Evolutionary conservation across 2,113 vertebrate species (phyloP), one percentile per base, ranked within the genome.

Genomic region (Neogobius melanostomus): DNA sequence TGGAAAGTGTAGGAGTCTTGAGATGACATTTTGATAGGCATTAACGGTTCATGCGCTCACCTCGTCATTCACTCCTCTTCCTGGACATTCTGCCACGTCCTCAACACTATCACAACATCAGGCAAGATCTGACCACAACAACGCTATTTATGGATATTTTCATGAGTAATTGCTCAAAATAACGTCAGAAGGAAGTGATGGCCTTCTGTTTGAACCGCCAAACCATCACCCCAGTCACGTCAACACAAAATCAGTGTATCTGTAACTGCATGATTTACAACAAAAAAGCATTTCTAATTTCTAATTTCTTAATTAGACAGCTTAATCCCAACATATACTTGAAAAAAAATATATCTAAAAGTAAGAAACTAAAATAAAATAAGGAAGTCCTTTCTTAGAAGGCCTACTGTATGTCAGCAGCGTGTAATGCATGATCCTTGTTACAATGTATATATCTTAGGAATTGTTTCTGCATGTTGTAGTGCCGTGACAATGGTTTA

Each of bases 151-250:
- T 15, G 66, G 68, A 8, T 21, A 52, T 69, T 64, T 80, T 52
- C 65, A 48, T 73, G 64, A 85, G 59, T 1, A 1, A 11, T 6
- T 12, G 54, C 82, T 80, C 81, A 82, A 80, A 81, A 88, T 89
- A 83, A 51, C 6, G 17, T 7, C 4, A 36, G 51, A 77, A 69
- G 85, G 85, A 88, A 87, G 86, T 85, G 77, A 69, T 52, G 57
- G 65, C 3, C 53, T 76, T 76, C 68, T 57, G 49, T 75, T 68
- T 74, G 69, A 11, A 75, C 62, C 8, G 46, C 46, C 5, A 17
- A 44, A 6, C 6, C 9, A 61, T 56, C 28, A 42, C 6, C 15
- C 42, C 54, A 36, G 14, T 62, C 52, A 54, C 9, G 16, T 6
- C 5, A 1, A 53, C 15, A 49, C 8, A 49, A 4, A 49, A 49